Evolutionary conservation across 2,797 vertebrate species (phyloP).

Genomic region (Scomberomorus guttatus): DNA sequence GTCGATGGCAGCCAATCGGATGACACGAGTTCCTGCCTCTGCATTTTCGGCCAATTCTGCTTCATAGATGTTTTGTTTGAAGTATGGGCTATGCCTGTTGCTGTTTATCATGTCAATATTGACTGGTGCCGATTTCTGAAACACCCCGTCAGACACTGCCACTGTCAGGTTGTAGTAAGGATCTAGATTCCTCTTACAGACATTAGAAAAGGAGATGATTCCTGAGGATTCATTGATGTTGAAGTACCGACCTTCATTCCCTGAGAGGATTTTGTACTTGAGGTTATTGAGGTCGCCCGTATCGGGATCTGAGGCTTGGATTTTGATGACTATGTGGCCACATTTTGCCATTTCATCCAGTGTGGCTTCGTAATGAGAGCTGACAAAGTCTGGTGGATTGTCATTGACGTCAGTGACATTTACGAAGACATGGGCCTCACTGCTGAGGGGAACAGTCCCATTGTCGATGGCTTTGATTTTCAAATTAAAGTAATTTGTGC

Average conservation of each 20-base stretch:
- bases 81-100: slow-evolving; percentile 93
- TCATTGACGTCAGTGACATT: slow-evolving; percentile 95
- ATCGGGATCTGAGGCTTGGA: slow-evolving; percentile 96
- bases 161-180: slow-evolving; percentile 92
- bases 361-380: slow-evolving; percentile 90
- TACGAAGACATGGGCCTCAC: slow-evolving; percentile 88
- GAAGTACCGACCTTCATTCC: slow-evolving; percentile 94
- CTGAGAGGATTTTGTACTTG: slow-evolving; percentile 95
- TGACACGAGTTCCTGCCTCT: slow-evolving; percentile 94
- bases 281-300: slow-evolving; percentile 86
- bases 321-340: slow-evolving; percentile 94
- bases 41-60: slow-evolving; percentile 96
- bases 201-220: slow-evolving; percentile 94
- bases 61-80: slow-evolving; percentile 93
- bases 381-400: slow-evolving; percentile 93
- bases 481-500: slow-evolving; percentile 86
- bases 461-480: slow-evolving; percentile 91
- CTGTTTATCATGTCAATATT: slow-evolving; percentile 94
- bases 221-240: slow-evolving; percentile 94
- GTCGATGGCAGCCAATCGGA: slow-evolving; percentile 92
- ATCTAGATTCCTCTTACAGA: slow-evolving; percentile 92
- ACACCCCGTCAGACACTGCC: slow-evolving; percentile 96
- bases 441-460: slow-evolving; percentile 87
- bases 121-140: slow-evolving; percentile 93
- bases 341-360: slow-evolving; percentile 95